These are phyloP conservation scores for Corapipo altera DNA, from an alignment of 2,113 vertebrate species.

Conservation along the genomic window DNA sequence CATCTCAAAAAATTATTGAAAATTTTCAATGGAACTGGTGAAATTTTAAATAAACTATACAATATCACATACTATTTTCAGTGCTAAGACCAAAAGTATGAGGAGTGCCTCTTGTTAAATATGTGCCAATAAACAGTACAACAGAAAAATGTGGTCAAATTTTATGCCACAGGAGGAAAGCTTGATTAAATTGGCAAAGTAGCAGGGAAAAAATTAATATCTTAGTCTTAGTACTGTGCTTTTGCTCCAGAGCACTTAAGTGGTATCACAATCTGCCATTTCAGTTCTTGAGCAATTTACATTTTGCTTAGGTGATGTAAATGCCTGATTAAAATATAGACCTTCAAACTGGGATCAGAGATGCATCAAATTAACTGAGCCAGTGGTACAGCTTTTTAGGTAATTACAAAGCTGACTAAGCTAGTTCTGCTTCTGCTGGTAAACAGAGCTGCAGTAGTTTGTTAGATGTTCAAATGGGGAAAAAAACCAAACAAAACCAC, in stretches of 20 bases:
- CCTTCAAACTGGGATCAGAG: neutral
- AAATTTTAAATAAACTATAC: neutral
- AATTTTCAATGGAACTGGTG: neutral
- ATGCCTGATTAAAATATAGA: neutral
- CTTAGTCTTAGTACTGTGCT: neutral
- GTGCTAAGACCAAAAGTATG: neutral
- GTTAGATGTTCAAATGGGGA: neutral
- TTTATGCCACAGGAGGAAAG: neutral
- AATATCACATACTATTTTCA: neutral
- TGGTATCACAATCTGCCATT: neutral
- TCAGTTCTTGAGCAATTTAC: neutral
- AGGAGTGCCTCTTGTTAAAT: neutral
- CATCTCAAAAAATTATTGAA: neutral
- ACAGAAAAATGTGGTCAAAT: neutral
- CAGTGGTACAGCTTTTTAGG: neutral
- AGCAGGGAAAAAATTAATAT: neutral
- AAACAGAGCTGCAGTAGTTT: neutral
- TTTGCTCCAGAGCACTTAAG: neutral
- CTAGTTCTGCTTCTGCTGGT: neutral
- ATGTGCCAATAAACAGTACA: neutral
- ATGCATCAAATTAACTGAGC: neutral
- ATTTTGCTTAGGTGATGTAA: neutral
- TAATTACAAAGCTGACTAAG: neutral
- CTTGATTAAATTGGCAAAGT: neutral
- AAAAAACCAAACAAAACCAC: neutral